phyloP scores from a whole-genome alignment of 2,797 vertebrate species.

The Echiichthys vipera region DNA sequence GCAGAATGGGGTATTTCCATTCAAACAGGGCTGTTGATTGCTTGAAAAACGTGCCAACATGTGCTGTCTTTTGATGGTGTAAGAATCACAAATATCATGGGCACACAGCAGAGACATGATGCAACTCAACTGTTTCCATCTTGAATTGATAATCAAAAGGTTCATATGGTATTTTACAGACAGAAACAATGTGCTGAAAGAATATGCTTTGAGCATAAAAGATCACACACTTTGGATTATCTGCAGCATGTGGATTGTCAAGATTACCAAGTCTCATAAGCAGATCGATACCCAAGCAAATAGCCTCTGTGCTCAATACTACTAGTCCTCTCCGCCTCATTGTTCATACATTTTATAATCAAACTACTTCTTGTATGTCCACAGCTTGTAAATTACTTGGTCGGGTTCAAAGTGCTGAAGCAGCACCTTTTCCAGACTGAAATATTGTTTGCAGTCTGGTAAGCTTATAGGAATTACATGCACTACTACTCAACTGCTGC shows the following conservation, averaged over 20 bases:
- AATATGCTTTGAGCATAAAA: slow-evolving; percentile 37
- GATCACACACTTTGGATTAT: slow-evolving; percentile 25
- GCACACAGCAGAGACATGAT: slow-evolving; percentile 17
- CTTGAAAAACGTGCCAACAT: slow-evolving; percentile 2
- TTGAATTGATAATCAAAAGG: slow-evolving; percentile 36
- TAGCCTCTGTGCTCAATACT: slow-evolving; percentile 7
- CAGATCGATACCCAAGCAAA: slow-evolving; percentile 42
- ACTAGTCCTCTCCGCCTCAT: slow-evolving; percentile 6
- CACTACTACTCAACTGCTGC: slow-evolving; percentile 53
- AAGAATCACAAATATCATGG: slow-evolving; percentile 3
- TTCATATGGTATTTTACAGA: slow-evolving; percentile 8
- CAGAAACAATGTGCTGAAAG: slow-evolving; percentile 10
- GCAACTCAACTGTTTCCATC: slow-evolving; percentile 7
- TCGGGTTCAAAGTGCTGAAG: slow-evolving; percentile 46
- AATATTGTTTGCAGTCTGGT: slow-evolving; percentile 48
- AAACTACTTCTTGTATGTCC: slow-evolving; percentile 22
- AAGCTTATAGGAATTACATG: slow-evolving; percentile 54
- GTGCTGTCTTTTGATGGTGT: neutral
- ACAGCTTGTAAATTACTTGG: slow-evolving; percentile 35
- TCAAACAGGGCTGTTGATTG: slow-evolving; percentile 23
- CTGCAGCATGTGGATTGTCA: neutral
- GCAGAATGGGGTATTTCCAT: slow-evolving; percentile 32
- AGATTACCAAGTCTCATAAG: slow-evolving; percentile 13
- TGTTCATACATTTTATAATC: slow-evolving; percentile 52
- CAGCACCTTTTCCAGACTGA: slow-evolving; percentile 59